A percentile compares a stretch with the other conserved stretches of the same genome.
Conservation (phyloP, 2,888 invertebrate genomes). For the Drosophila fulvimacula region DNA sequence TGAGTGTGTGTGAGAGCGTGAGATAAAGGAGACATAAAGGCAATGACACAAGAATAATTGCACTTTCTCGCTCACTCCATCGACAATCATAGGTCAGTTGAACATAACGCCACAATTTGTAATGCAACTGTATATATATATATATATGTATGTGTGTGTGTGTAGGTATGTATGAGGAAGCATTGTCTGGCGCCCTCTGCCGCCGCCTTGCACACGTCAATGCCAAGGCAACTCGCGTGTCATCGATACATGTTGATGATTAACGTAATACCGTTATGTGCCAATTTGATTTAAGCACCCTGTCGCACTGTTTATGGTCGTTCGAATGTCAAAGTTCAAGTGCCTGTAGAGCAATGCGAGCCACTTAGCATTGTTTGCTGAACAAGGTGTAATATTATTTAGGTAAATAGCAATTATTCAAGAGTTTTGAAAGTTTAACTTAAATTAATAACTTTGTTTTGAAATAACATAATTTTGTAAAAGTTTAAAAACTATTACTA, state of each 20-base stretch:
- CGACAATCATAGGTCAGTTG: conserved; percentile 35
- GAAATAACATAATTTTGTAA: too few relatives aligned
- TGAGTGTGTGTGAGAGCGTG: conserved; percentile 9
- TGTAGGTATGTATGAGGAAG: conserved; percentile 1
- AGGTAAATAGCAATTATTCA: background rate
- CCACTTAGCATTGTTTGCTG: conserved; percentile 7
- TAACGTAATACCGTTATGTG: conserved; percentile 24
- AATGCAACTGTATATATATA: conserved; percentile 15
- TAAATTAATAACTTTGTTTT: too few relatives aligned
- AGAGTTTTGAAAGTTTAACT: background rate
- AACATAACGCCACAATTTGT: conserved; percentile 23
- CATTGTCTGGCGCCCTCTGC: conserved; percentile 7
- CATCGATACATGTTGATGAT: conserved; percentile 17
- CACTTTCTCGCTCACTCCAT: conserved; percentile 21
- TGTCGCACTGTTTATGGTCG: conserved; percentile 12
- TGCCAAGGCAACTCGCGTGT: conserved; percentile 39
- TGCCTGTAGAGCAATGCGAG: conserved; percentile 10
- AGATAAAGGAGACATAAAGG: conserved; percentile 12
- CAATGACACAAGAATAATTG: conserved; percentile 28
- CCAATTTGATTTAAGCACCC: conserved; percentile 11
- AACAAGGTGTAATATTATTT: conserved; percentile 17
- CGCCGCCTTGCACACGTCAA: conserved; percentile 11
- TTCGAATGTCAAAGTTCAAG: conserved; percentile 30
- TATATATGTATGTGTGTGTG: background rate
- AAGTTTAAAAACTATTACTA: too few relatives aligned